phyloP scores from a whole-genome alignment of 2,888 invertebrate genomes.

The Nomada lathburiana region DNA sequence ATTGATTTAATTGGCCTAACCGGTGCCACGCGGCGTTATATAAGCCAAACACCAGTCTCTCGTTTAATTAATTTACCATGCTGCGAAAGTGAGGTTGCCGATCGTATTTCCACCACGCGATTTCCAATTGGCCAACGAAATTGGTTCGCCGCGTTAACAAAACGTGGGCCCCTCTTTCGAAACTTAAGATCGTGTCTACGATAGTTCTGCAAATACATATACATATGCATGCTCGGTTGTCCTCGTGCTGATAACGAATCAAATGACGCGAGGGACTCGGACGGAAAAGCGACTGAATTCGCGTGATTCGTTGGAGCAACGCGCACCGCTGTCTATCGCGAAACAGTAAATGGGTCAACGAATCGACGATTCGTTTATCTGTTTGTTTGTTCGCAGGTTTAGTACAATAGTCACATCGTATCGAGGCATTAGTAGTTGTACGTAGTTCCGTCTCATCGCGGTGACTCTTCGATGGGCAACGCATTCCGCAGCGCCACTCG shows the following conservation, averaged over 20 bases:
- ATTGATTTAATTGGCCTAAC: constrained; percentile 59
- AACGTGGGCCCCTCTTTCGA: too few relatives aligned
- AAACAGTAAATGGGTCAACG: constrained; percentile 69
- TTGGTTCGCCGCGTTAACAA: too few relatives aligned
- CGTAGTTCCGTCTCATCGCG: background rate
- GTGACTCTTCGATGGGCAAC: background rate
- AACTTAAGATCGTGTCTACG: too few relatives aligned
- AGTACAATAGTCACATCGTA: background rate
- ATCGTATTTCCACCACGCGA: background rate
- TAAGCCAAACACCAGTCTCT: constrained; percentile 39
- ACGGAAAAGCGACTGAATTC: constrained; percentile 17
- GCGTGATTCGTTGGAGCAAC: background rate
- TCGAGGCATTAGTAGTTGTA: background rate
- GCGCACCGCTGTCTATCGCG: constrained; percentile 41
- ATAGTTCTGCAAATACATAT: too few relatives aligned
- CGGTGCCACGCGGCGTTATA: constrained; percentile 34
- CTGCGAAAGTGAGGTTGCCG: constrained; percentile 37
- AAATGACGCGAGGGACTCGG: background rate
- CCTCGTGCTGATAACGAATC: background rate
- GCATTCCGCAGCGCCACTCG: background rate
- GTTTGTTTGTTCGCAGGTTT: constrained; percentile 61
- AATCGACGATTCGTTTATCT: constrained; percentile 73
- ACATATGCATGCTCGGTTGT: too few relatives aligned
- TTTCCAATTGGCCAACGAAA: background rate
- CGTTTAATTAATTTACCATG: constrained; percentile 50